phyloP scores from a whole-genome alignment of 2,888 invertebrate species.

The Ecliptopera silaceata region DNA sequence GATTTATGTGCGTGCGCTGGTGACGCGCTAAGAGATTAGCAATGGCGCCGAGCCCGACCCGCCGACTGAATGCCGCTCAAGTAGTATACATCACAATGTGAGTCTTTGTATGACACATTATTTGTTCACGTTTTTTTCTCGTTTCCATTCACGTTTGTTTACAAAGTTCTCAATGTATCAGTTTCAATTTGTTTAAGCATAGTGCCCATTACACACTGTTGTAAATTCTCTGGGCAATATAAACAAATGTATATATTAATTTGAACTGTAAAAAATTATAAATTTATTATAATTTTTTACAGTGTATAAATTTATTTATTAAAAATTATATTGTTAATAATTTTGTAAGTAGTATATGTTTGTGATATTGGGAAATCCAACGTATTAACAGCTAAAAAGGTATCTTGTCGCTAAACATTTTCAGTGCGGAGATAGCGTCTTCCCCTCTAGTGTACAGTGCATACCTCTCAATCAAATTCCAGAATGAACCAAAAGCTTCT shows the following conservation, averaged over 20 bases:
- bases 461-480: constrained; percentile 7
- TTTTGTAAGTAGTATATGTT: too few species aligned
- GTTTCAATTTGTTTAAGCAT: constrained; percentile 11
- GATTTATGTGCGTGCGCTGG: constrained; percentile 80
- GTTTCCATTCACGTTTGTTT: constrained; percentile 29
- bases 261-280: too few species aligned
- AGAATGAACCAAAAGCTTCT: constrained; percentile 41
- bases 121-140: constrained; percentile 30
- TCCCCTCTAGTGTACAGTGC: background rate
- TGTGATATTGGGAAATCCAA: too few species aligned
- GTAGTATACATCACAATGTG: constrained; percentile 37
- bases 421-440: background rate
- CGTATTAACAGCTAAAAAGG: too few species aligned
- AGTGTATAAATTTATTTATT: too few species aligned
- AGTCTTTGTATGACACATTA: constrained; percentile 33
- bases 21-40: constrained; percentile 78
- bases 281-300: too few species aligned
- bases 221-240: background rate
- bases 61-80: constrained; percentile 30
- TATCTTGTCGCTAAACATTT: too few species aligned
- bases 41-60: constrained; percentile 31
- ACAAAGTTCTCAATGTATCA: constrained; percentile 8
- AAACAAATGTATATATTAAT: too few species aligned
- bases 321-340: too few species aligned
- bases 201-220: constrained; percentile 5